Percentiles rank a stretch among this genome's conserved stretches.
Conservation (phyloP, 2,888 invertebrate genomes). For the Brachycybe producta region DNA sequence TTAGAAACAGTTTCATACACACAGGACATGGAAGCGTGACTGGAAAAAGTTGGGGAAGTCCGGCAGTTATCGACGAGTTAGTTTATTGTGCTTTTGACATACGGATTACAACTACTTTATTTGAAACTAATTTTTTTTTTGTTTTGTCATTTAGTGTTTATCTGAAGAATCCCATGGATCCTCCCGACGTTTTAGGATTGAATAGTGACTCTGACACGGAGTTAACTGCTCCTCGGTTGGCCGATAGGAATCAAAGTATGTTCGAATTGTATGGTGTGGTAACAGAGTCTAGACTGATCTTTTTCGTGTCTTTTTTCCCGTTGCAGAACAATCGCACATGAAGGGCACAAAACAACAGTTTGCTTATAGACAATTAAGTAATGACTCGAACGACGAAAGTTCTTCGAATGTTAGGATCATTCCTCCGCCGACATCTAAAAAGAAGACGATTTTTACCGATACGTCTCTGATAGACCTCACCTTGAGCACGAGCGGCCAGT, state of each 20-base stretch:
- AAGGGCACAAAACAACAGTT: slow-evolving; percentile 4
- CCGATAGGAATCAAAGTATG: slow-evolving; percentile 39
- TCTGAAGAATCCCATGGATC: slow-evolving; percentile 59
- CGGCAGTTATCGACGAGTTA: slow-evolving; percentile 57
- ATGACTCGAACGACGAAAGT: too few relatives aligned
- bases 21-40: slow-evolving; percentile 48
- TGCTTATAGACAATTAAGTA: slow-evolving; percentile 4
- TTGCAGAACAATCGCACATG: slow-evolving; percentile 1
- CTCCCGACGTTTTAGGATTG: slow-evolving; percentile 46
- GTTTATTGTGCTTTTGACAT: slow-evolving; percentile 19
- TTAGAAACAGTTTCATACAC: slow-evolving; percentile 70
- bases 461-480: too few relatives aligned
- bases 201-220: slow-evolving; percentile 18
- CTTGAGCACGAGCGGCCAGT: too few relatives aligned
- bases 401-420: too few relatives aligned
- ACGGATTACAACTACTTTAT: neutral
- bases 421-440: too few relatives aligned
- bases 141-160: slow-evolving; percentile 41
- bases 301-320: neutral
- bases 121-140: neutral
- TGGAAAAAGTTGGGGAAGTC: slow-evolving; percentile 73
- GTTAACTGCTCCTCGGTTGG: slow-evolving; percentile 31
- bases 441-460: too few relatives aligned
- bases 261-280: too few relatives aligned
- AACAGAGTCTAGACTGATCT: neutral